Base-by-base conservation (phyloP, 2,888 invertebrate genomes). In the Pedicia rivosa region DNA sequence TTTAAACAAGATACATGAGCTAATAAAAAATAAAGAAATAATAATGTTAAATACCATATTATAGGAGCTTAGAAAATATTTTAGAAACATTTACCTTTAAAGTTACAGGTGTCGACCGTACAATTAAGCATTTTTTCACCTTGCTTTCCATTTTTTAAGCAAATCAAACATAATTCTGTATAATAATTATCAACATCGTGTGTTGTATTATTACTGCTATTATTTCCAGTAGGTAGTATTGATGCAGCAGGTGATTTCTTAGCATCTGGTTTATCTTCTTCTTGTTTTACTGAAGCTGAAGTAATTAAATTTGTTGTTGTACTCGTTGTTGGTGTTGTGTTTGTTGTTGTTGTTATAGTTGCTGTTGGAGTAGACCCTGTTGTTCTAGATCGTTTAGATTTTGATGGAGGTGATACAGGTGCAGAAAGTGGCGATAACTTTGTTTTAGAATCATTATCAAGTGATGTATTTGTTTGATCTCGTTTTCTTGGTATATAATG, bases 1-100 rank as follows among this genome's bases (percentile, higher is more conserved):
- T 74, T 75, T 30, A 79, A 65, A 49, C 80, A 81, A 42, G 67
- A 71, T 13, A 71, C 65, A 55, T 80, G 79, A 33, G 76, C 79
- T 71, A 45, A 24, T 62, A 59, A 36, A 40, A 39, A 40, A 39
- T n/a, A 27, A 12, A 19, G 12, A 9, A n/a, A 17, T 17, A 8
- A 27, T 19, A 17, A 28, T 14, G 4, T 13, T 16, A 26, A 5
- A 24, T 33, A 24, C 3, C 25, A 35, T 41, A 38, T 13, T 22
- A 28, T 27, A n/a, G n/a, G n/a, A n/a, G n/a, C n/a, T 32, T 35
- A 28, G 19, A 35, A n/a, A 29, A n/a, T 20, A 8, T 29, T 30
- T 15, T 37, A 13, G 1, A 33, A 22, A n/a, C 16, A 22, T 15
- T 28, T 39, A 38, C 38, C 38, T 13, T 41, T 36, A 15, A 30